phyloP scores from a whole-genome alignment of 2,888 invertebrate genomes.

The Habroteleia sp. region DNA sequence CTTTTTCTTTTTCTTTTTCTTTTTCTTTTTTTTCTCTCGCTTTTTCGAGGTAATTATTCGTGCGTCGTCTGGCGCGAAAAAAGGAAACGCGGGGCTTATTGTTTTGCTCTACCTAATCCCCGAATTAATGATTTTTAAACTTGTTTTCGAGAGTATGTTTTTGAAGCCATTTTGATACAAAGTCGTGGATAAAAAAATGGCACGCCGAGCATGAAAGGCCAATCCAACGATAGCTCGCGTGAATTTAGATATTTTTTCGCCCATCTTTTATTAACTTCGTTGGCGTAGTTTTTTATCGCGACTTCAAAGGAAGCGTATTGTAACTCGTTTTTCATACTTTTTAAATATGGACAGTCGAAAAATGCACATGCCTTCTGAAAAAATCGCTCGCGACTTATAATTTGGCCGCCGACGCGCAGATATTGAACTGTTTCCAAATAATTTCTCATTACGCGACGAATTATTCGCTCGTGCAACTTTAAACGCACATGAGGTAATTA shows the following conservation, averaged over 20 bases:
- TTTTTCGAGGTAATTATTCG: no score
- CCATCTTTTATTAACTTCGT: constrained; percentile 25
- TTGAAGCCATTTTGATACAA: background rate
- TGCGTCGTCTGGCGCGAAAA: no score
- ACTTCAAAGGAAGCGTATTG: constrained; percentile 17
- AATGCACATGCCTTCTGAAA: constrained; percentile 1
- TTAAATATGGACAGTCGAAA: constrained; percentile 14
- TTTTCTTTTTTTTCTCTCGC: background rate
- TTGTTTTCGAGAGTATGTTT: background rate
- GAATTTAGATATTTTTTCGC: constrained; percentile 24
- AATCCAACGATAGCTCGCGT: background rate
- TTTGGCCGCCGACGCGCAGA: no score
- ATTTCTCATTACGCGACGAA: no score
- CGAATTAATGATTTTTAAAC: no score
- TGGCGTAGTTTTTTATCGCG: constrained; percentile 20
- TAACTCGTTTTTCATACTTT: constrained; percentile 22
- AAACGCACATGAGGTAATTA: no score
- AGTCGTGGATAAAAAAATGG: constrained; percentile 3
- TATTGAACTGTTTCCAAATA: no score
- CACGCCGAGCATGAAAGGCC: background rate
- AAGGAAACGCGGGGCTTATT: no score
- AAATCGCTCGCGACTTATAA: constrained; percentile 1
- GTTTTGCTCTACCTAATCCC: no score
- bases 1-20: background rate
- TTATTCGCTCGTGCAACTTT: no score